Percentiles rank a stretch among this genome's conserved stretches.
phyloP scores from a whole-genome alignment of 53 echinoderm and acorn worm species.

The Echinarachnius parma region DNA sequence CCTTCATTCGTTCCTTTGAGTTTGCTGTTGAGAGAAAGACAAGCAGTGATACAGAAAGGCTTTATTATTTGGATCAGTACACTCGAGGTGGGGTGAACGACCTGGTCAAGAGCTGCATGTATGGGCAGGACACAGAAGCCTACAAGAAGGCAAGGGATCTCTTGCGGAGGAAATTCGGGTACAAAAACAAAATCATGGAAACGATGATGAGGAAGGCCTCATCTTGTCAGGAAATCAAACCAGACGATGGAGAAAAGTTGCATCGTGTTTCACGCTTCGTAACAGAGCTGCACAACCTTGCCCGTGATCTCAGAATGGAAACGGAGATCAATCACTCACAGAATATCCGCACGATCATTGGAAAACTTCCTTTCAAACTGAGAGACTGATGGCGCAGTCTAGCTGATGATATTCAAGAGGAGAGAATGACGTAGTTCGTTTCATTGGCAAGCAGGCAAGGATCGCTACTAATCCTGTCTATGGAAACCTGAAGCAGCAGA shows the following conservation, averaged over 20 bases:
- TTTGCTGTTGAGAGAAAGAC: conserved; percentile 30
- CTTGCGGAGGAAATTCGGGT: conserved; percentile 11
- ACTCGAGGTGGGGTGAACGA: conserved; percentile 52
- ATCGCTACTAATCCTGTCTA: conserved; percentile 36
- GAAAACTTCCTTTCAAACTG: conserved; percentile 35
- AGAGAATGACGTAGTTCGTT: conserved; percentile 20
- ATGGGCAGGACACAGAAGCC: conserved; percentile 3
- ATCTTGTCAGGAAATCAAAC: conserved; percentile 14
- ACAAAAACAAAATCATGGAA: background rate
- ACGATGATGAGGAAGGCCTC: conserved; percentile 14
- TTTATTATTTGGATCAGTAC: conserved; percentile 62
- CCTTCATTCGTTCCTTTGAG: conserved; percentile 40
- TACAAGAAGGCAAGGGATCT: conserved; percentile 20
- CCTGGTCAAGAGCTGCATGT: conserved; percentile 48
- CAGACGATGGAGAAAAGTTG: conserved; percentile 17
- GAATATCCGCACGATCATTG: background rate
- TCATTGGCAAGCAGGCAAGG: conserved; percentile 25
- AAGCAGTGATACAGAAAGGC: conserved; percentile 39
- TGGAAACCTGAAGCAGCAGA: no score
- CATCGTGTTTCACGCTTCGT: conserved; percentile 17
- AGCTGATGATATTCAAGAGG: no score
- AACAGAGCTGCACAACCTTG: conserved; percentile 16
- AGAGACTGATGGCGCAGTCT: conserved; percentile 34
- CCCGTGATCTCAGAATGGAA: conserved; percentile 8
- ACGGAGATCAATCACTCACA: conserved; percentile 16